Evolutionary conservation across 2,888 invertebrate species (phyloP).

Genomic region (Tridacna crocea): DNA sequence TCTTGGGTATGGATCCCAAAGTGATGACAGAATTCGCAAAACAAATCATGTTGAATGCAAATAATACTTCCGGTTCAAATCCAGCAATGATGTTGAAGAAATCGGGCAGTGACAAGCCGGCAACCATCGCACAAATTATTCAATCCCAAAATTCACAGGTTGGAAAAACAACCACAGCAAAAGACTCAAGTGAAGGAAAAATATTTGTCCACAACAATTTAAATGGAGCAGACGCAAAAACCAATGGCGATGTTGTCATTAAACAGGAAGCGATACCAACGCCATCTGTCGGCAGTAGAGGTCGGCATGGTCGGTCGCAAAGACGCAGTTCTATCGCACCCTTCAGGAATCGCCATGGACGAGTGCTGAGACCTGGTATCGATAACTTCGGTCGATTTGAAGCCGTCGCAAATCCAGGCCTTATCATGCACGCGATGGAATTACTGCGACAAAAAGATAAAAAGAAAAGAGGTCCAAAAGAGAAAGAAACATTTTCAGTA

Average conservation of each 20-base stretch:
- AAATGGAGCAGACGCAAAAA: slow-evolving; percentile 9
- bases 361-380: slow-evolving; percentile 60
- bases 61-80: not conserved
- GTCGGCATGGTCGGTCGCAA: not conserved
- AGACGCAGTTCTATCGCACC: slow-evolving; percentile 31
- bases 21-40: slow-evolving; percentile 59
- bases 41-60: slow-evolving; percentile 59
- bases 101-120: slow-evolving; percentile 42
- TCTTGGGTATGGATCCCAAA: slow-evolving; percentile 51
- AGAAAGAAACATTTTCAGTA: slow-evolving; percentile 69
- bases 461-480: slow-evolving; percentile 70
- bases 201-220: slow-evolving; percentile 52
- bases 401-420: slow-evolving; percentile 56
- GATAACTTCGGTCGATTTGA: slow-evolving; percentile 60
- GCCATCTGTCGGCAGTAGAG: slow-evolving; percentile 10
- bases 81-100: slow-evolving; percentile 26
- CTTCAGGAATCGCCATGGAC: slow-evolving; percentile 50
- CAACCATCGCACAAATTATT: slow-evolving; percentile 60
- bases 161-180: slow-evolving; percentile 20
- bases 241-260: slow-evolving; percentile 10
- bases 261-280: slow-evolving; percentile 13
- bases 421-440: slow-evolving; percentile 66
- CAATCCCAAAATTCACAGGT: slow-evolving; percentile 47
- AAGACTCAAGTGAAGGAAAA: slow-evolving; percentile 49
- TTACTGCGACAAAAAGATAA: slow-evolving; percentile 62